phyloP scores from a whole-genome alignment of 2,888 invertebrate species.

The Dasypogon diadema region DNA sequence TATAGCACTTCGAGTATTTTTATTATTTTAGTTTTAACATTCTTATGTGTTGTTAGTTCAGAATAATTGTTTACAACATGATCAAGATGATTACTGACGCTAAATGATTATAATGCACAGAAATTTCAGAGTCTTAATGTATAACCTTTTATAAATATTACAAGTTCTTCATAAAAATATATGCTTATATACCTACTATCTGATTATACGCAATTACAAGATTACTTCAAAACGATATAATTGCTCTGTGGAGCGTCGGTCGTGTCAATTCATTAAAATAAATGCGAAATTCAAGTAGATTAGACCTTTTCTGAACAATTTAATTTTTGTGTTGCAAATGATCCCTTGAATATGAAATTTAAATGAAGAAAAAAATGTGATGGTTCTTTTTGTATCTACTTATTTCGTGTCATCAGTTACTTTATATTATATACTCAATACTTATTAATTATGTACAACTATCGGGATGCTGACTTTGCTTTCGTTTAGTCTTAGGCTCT shows the following conservation, averaged over 20 bases:
- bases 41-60: constrained; percentile 12
- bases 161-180: constrained; percentile 44
- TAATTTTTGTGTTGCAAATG: constrained; percentile 17
- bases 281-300: background rate
- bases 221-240: constrained; percentile 32
- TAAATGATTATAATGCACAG: constrained; percentile 23
- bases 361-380: background rate
- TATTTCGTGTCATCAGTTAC: constrained; percentile 57
- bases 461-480: constrained; percentile 79
- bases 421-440: constrained; percentile 57
- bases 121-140: constrained; percentile 33
- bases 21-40: background rate
- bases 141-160: constrained; percentile 38
- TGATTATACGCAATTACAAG: constrained; percentile 28
- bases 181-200: constrained; percentile 30
- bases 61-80: constrained; percentile 35
- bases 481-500: constrained; percentile 69
- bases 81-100: constrained; percentile 13
- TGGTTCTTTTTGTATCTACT: constrained; percentile 3
- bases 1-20: constrained; percentile 1
- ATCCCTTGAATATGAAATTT: constrained; percentile 13
- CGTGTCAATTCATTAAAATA: constrained; percentile 35
- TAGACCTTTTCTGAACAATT: background rate
- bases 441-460: constrained; percentile 67
- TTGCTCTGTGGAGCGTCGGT: constrained; percentile 10